These are phyloP conservation scores for Phylloscopus trochilus DNA, from an alignment of 2,113 vertebrate genomes.

Conservation along the genomic window DNA sequence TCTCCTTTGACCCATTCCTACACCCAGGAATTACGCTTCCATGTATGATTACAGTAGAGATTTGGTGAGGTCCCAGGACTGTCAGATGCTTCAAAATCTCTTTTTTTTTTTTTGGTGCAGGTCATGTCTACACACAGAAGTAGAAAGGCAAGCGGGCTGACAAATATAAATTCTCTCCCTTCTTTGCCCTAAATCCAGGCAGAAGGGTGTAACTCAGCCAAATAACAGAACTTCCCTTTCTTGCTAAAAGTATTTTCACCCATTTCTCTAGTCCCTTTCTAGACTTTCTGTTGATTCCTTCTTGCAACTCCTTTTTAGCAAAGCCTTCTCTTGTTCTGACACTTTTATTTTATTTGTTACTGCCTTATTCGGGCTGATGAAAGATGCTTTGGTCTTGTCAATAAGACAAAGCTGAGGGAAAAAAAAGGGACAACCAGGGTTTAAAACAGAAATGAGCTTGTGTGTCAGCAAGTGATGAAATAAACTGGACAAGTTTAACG, in stretches of 20 bases:
- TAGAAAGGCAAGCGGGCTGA: background rate
- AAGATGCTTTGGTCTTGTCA: background rate
- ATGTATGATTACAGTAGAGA: background rate
- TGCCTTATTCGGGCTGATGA: background rate
- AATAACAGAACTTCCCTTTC: background rate
- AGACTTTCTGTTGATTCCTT: background rate
- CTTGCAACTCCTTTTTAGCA: background rate
- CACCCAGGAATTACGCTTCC: background rate
- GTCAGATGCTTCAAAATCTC: background rate
- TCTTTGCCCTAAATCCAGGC: background rate
- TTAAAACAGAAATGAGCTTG: background rate
- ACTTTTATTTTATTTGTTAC: background rate
- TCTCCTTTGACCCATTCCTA: background rate
- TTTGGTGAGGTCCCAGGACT: background rate
- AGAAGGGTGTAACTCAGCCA: background rate
- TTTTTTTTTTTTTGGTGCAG: background rate
- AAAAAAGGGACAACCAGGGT: background rate
- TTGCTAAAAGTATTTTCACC: background rate
- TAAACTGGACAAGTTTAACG: background rate
- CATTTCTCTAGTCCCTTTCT: background rate
- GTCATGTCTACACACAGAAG: background rate
- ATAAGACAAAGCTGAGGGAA: background rate
- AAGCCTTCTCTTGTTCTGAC: background rate
- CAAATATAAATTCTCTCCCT: background rate
- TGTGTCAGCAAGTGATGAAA: background rate